Evolutionary conservation across 2,888 invertebrate species (phyloP), one percentile per base, ranked within the genome.

Genomic region (Lagria hirta): DNA sequence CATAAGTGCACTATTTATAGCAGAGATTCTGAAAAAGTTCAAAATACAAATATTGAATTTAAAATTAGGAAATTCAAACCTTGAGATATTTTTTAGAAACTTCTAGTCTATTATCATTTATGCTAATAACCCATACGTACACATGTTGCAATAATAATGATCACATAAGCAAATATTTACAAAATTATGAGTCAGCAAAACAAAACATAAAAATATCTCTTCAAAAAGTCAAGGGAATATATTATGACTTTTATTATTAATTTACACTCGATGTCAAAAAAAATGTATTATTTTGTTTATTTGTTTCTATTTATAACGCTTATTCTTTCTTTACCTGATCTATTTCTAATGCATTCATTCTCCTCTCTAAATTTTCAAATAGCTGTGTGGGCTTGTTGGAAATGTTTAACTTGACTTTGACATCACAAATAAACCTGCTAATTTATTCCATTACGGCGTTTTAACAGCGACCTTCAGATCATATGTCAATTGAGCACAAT

Each of bases 391-490:
- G 40, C 17, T 15, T 13, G 15, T n/a, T n/a, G n/a, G n/a, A n/a
- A 23, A 12, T 24, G 40, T 40, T 40, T 40, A 17, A 40, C 10
- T 30, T 32, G 12, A 18, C 3, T 16, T 13, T 36, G 40, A 40
- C 40, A 32, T 24, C 14, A 24, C 17, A 40, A 40, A 32, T 40
- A 38, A 38, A 38, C 28, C 11, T 15, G 15, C 29, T 21, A 16
- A 29, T 38, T 21, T 23, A 29, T 38, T 38, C 16, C 23, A 38
- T 24, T 35, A 24, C 4, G 7, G 24, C 16, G 14, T 15, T 22
- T 43, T 14, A 20, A 44, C 26, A 30, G 17, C 26, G 43, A 37
- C 32, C 37, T 44, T 37, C 42, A 17, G 33, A 36, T 43, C 36
- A 36, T 29, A 21, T 29, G 43, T 43, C 43, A 43, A 43, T 21